These are phyloP conservation scores for Steinernema hermaphroditum DNA, from an alignment of 2,888 invertebrate species.

Conservation along the genomic window DNA sequence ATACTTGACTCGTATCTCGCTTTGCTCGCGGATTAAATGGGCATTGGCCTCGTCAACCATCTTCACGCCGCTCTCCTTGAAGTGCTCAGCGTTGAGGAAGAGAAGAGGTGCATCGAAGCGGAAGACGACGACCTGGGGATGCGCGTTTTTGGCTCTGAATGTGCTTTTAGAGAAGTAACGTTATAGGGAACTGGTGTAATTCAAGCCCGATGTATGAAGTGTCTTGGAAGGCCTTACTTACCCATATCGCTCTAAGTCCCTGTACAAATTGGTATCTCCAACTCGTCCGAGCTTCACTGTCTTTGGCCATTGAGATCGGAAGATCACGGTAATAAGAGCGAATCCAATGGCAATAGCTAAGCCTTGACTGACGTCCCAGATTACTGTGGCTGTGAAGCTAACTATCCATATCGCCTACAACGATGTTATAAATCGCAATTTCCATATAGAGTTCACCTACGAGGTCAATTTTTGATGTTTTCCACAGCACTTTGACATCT, in stretches of 20 bases:
- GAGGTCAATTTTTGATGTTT: conserved; percentile 79
- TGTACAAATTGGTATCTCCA: conserved; percentile 34
- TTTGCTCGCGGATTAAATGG: background rate
- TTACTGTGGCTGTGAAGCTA: conserved; percentile 77
- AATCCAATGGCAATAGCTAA: conserved; percentile 78
- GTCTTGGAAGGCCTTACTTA: background rate
- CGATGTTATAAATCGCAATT: background rate
- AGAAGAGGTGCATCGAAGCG: conserved; percentile 69
- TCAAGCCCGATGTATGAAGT: too few species aligned
- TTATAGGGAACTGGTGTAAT: too few species aligned
- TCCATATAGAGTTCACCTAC: conserved; percentile 57
- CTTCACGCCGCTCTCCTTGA: conserved; percentile 63
- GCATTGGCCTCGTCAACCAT: background rate
- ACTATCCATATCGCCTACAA: conserved; percentile 75
- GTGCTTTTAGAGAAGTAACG: too few species aligned
- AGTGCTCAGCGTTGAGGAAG: conserved; percentile 69
- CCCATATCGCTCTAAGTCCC: conserved; percentile 24
- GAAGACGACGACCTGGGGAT: conserved; percentile 48
- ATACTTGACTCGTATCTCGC: background rate
- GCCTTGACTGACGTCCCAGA: conserved; percentile 73
- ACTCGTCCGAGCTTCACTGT: conserved; percentile 33
- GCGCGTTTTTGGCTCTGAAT: conserved; percentile 32
- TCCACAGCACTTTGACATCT: conserved; percentile 77
- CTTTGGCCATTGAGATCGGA: conserved; percentile 70
- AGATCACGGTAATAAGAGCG: conserved; percentile 78